Percentiles rank a stretch among this genome's conserved stretches.
phyloP scores from a whole-genome alignment of 1,140 invertebrate genomes.

The Coboldia fuscipes region DNA sequence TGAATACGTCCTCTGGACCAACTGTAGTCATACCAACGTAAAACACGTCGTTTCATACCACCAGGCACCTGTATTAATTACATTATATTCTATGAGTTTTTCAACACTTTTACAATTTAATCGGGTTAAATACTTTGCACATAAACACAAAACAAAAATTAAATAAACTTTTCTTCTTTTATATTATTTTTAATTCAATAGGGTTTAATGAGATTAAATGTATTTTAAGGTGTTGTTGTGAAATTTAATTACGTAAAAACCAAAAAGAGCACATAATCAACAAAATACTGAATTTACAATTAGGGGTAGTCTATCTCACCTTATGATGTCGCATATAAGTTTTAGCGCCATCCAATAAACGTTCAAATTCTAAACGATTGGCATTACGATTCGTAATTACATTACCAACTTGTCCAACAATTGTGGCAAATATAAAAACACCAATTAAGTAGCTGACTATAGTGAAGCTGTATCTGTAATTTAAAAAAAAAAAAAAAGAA shows the following conservation, averaged over 20 bases:
- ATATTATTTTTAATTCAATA: neutral
- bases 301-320: too few relatives aligned
- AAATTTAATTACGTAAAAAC: too few relatives aligned
- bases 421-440: slow-evolving; percentile 95
- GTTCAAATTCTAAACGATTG: slow-evolving; percentile 87
- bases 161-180: neutral
- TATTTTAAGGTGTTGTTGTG: too few relatives aligned
- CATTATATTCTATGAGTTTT: too few relatives aligned
- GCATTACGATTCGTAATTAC: slow-evolving; percentile 94
- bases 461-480: slow-evolving; percentile 83
- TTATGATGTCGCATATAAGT: slow-evolving; percentile 95
- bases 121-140: neutral
- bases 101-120: neutral
- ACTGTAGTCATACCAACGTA: slow-evolving; percentile 94
- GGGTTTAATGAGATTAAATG: neutral
- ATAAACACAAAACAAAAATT: too few relatives aligned
- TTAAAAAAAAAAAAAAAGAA: slow-evolving; percentile 8
- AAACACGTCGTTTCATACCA: slow-evolving; percentile 80
- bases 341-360: slow-evolving; percentile 84
- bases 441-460: slow-evolving; percentile 93
- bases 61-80: slow-evolving; percentile 45
- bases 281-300: too few relatives aligned
- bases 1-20: slow-evolving; percentile 93
- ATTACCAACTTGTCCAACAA: slow-evolving; percentile 93
- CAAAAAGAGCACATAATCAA: too few relatives aligned